These are phyloP conservation scores for Eilema depressum DNA, from an alignment of 2,888 invertebrate species.

Conservation along the genomic window DNA sequence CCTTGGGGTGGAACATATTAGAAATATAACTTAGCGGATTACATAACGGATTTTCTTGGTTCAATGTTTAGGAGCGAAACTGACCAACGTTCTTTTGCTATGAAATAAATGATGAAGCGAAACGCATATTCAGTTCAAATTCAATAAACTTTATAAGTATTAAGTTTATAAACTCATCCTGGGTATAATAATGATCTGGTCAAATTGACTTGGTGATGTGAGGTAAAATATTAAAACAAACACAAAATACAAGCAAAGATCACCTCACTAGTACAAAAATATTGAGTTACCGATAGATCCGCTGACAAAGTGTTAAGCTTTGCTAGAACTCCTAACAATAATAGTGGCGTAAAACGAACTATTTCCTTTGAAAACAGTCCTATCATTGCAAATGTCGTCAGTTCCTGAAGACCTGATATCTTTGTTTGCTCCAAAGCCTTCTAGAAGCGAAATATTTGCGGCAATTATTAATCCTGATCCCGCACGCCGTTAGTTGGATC, in stretches of 20 bases:
- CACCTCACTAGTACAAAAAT: background rate
- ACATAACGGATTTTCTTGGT: background rate
- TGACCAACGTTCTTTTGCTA: background rate
- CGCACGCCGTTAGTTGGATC: slow-evolving; percentile 65
- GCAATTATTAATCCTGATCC: slow-evolving; percentile 56
- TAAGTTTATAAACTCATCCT: background rate
- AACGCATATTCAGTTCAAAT: background rate
- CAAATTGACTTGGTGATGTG: too few species aligned
- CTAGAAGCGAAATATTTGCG: slow-evolving; percentile 43
- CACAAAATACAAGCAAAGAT: background rate
- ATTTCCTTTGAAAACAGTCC: slow-evolving; percentile 2
- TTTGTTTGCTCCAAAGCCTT: slow-evolving; percentile 36
- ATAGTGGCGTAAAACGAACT: background rate
- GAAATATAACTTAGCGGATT: background rate
- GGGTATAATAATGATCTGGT: background rate
- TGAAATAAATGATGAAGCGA: background rate
- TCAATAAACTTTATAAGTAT: background rate
- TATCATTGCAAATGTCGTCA: slow-evolving; percentile 9
- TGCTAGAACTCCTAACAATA: background rate
- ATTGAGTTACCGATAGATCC: background rate
- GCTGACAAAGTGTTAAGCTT: background rate
- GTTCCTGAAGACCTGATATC: slow-evolving; percentile 18
- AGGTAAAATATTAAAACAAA: background rate
- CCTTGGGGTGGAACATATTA: background rate
- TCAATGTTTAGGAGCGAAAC: background rate